Evolutionary conservation across 2,888 invertebrate species (phyloP), one percentile per base, ranked within the genome.

Genomic region (Silvanus unidentatus): DNA sequence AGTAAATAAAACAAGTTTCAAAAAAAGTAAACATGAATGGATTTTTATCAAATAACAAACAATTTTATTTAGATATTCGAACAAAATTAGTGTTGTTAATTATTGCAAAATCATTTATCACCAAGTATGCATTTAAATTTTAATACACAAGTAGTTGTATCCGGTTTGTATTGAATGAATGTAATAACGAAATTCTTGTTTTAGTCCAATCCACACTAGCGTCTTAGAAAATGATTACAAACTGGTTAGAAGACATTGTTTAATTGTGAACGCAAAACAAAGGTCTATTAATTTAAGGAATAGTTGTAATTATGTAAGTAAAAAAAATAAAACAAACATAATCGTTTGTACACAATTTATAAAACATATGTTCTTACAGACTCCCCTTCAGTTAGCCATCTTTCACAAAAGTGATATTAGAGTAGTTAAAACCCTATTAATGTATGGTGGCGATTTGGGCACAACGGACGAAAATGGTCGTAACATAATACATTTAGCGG

Each of bases 371-470:
- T 30, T 47, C 40, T 63, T 63, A 1, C 69, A 78, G 77, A 74
- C 77, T 0, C 70, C 78, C 0, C 59, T 78, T 0, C 74, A 73
- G 44, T 61, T 78, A 55, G 68, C 77, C 0, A 56, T 78, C 0
- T 42, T 64, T 2, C 30, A 70, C 43, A 59, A 70, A 9, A 57
- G 60, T 0, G 37, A 49, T 5, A 44, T n/a, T 63, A 0, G 45
- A 58, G 0, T 63, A 73, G 39, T 66, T 73, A 0, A 40, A 55
- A 9, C 60, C 77, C 1, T 52, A 61, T 1, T 56, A 66, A 39
- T 73, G 73, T 0, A 22, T 22, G 22, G 3, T 22, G 22, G 22
- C 22, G 22, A 22, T 22, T 5, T 22, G n/a, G n/a, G n/a, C n/a
- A n/a, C n/a, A n/a, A n/a, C n/a, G 3, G 76, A 77, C 45, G 60